Evolutionary conservation across 2,888 invertebrate genomes (phyloP).

Genomic region (Leptinotarsa rubiginosa): DNA sequence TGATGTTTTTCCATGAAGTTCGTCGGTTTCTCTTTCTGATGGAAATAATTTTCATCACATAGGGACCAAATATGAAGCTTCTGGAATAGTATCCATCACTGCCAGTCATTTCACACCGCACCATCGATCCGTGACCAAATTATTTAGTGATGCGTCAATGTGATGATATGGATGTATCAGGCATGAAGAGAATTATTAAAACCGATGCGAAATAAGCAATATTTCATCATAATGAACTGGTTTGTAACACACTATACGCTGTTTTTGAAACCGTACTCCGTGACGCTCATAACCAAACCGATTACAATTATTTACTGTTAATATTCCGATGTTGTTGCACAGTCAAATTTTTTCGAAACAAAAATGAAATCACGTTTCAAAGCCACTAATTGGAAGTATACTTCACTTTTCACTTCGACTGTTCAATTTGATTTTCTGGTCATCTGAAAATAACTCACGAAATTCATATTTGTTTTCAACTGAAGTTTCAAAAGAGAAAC

Average conservation of each 20-base stretch:
- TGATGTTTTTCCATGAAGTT: too few relatives aligned
- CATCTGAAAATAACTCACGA: too few relatives aligned
- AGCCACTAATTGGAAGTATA: background rate
- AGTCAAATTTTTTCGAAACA: background rate
- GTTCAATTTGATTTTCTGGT: too few relatives aligned
- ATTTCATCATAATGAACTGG: slow-evolving; percentile 56
- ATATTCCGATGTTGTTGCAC: background rate
- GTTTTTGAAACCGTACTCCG: slow-evolving; percentile 26
- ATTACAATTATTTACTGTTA: slow-evolving; percentile 6
- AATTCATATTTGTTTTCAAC: too few relatives aligned
- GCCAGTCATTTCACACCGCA: slow-evolving; percentile 27
- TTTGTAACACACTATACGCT: slow-evolving; percentile 32
- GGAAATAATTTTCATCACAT: background rate
- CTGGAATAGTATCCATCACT: background rate
- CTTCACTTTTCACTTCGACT: too few relatives aligned
- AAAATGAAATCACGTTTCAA: background rate
- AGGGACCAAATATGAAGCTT: background rate
- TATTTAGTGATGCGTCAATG: slow-evolving; percentile 58
- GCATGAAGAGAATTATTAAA: slow-evolving; percentile 60
- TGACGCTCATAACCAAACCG: slow-evolving; percentile 10
- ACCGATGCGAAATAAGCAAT: slow-evolving; percentile 57
- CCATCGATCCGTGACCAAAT: slow-evolving; percentile 60
- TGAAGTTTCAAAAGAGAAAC: too few relatives aligned
- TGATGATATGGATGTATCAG: slow-evolving; percentile 58
- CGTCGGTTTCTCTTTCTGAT: too few relatives aligned